phyloP scores from a whole-genome alignment of 1,140 invertebrate genomes.

The Cotesia chilonis region DNA sequence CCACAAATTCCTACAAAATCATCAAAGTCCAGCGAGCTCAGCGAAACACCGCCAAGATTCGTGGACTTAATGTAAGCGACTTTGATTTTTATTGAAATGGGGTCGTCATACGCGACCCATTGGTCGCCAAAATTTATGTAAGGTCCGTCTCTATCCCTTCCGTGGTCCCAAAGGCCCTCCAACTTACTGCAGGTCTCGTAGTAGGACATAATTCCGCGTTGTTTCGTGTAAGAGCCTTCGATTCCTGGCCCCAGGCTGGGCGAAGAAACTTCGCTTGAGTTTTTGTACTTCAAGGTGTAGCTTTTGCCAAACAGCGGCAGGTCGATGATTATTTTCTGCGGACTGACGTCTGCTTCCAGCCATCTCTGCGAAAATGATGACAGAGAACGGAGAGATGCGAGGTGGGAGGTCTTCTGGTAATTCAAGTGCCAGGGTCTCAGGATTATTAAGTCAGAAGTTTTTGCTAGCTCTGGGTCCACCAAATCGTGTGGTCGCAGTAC shows the following conservation, averaged over 20 bases:
- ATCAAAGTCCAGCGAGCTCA: slow-evolving; percentile 75
- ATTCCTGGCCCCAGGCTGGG: slow-evolving; percentile 61
- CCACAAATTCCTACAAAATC: slow-evolving; percentile 75
- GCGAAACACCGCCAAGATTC: slow-evolving; percentile 73
- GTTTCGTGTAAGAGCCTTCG: slow-evolving; percentile 73
- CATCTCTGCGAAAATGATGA: slow-evolving; percentile 47
- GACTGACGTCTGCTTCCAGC: slow-evolving; percentile 60
- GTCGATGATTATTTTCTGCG: slow-evolving; percentile 70
- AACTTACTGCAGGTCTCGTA: slow-evolving; percentile 76
- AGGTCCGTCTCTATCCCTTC: slow-evolving; percentile 74
- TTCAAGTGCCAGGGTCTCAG: slow-evolving; percentile 56
- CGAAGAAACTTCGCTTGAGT: slow-evolving; percentile 57
- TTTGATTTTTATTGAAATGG: slow-evolving; percentile 74
- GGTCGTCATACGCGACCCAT: slow-evolving; percentile 86
- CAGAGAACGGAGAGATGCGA: slow-evolving; percentile 50
- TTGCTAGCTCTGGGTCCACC: slow-evolving; percentile 48
- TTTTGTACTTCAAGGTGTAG: slow-evolving; percentile 65
- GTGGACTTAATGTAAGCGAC: slow-evolving; percentile 72
- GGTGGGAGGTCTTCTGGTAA: slow-evolving; percentile 47
- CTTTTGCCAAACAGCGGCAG: slow-evolving; percentile 72
- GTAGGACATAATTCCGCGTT: slow-evolving; percentile 72
- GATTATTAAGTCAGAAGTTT: slow-evolving; percentile 52
- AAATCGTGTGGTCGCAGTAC: slow-evolving; percentile 48
- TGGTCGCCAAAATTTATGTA: slow-evolving; percentile 79
- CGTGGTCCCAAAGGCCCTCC: slow-evolving; percentile 70